phyloP scores from a whole-genome alignment of 1,140 invertebrate genomes.

The Temnothorax curvispinosus region DNA sequence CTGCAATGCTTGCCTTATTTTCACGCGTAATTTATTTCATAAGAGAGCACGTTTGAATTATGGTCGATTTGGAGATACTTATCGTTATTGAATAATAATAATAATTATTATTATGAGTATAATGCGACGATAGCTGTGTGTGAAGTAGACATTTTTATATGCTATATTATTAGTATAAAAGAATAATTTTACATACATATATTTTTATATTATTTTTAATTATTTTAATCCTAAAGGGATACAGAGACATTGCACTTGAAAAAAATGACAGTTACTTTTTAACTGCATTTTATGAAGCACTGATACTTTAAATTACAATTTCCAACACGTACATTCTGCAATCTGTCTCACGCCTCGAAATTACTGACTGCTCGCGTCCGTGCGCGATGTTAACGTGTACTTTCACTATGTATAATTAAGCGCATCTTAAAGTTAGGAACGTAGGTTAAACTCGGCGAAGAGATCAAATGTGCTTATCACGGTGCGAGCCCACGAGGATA shows the following conservation, averaged over 20 bases:
- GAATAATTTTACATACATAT: background rate
- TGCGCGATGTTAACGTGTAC: slow-evolving; percentile 6
- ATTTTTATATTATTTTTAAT: background rate
- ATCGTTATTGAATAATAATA: background rate
- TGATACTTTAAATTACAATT: background rate
- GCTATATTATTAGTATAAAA: background rate
- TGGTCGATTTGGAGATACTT: background rate
- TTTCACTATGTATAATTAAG: slow-evolving; percentile 32
- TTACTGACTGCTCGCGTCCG: background rate
- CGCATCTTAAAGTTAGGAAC: slow-evolving; percentile 14
- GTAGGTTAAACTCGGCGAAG: background rate
- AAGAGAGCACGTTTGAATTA: background rate
- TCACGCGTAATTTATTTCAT: background rate
- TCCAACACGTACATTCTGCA: background rate
- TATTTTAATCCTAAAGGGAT: background rate
- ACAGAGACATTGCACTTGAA: background rate
- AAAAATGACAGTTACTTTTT: background rate
- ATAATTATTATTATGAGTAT: background rate
- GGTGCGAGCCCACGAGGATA: slow-evolving; percentile 19
- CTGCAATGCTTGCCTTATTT: background rate
- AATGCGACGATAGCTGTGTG: background rate
- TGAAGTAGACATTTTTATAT: background rate
- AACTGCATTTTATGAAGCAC: background rate
- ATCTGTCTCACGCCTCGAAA: slow-evolving; percentile 27
- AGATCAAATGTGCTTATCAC: slow-evolving; percentile 34